Evolutionary conservation across 2,113 vertebrate genomes (phyloP), one percentile per base, ranked within the genome.

Genomic region (Spilogale gracilis): DNA sequence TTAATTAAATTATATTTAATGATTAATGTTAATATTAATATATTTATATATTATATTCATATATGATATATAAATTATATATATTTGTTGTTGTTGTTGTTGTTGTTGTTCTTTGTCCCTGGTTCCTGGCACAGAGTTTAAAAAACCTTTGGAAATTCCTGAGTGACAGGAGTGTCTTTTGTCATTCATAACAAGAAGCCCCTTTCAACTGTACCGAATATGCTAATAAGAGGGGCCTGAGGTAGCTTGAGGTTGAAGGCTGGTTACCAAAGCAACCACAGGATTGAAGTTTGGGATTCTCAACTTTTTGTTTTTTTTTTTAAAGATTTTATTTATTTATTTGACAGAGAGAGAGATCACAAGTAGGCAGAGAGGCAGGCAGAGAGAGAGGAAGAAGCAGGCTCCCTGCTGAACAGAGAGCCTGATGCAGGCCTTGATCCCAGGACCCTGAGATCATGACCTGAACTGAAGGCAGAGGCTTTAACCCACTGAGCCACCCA

Each of bases 91-190:
- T 38, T 38, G 38, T 38, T 38, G 38, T 38, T 38, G 38, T 38
- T 38, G 38, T 38, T 38, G 38, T 38, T 38, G 38, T 38, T 38
- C 38, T 60, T 85, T 85, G 61, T 45, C 11, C 9, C 6, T 80
- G 8, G 21, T 87, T 94, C 27, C 45, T 63, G 60, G 43, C 30
- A 85, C 13, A 74, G 27, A 30, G 21, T 45, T 80, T 94, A 45
- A 94, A 91, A 95, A 81, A 18, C 21, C 14, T 63, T 96, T 89
- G 30, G 23, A 54, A 74, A 95, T 87, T 54, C 27, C 71, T 27
- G 23, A 88, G 45, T 38, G 4, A 89, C 43, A 76, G 23, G 48
- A 61, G 2, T 43, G 1, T 61, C 76, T 52, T 91, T 87, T 76
- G 20, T 27, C 61, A 71, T 71, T 90, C 45, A 23, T 50, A 73